Conservation (phyloP, 2,888 invertebrate species). For the Harpalus rubripes region DNA sequence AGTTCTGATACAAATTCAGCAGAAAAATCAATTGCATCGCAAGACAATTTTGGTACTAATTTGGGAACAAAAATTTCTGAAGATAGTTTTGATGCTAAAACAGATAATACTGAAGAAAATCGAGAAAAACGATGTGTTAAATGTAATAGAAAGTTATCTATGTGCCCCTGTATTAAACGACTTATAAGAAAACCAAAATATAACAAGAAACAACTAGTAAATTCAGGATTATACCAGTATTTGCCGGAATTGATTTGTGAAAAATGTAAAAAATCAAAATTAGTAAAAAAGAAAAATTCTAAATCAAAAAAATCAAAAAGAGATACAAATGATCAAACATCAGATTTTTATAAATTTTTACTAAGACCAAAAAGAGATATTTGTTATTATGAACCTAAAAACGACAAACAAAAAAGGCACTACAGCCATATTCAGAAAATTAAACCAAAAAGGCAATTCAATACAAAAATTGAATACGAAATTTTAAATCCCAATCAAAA, state of each 20-base stretch:
- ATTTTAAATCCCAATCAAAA: not conserved
- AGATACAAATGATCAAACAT: not conserved
- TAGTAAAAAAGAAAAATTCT: not conserved
- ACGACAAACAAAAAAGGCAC: not conserved
- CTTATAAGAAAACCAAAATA: constrained; percentile 61
- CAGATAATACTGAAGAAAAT: not conserved
- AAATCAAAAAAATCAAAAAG: not conserved
- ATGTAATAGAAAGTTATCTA: not conserved
- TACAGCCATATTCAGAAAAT: not conserved
- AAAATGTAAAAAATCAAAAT: not conserved
- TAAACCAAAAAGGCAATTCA: not conserved
- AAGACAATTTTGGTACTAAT: not conserved
- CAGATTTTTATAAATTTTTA: not conserved
- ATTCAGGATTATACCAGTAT: constrained; percentile 63
- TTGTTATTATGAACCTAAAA: not conserved
- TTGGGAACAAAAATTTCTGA: not conserved
- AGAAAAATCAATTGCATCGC: not conserved
- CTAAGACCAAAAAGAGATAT: not conserved
- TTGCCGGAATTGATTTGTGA: constrained; percentile 56
- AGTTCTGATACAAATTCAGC: not conserved
- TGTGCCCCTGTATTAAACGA: constrained; percentile 63
- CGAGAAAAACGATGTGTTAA: not conserved
- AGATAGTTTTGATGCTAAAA: not conserved
- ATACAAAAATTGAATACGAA: not conserved
- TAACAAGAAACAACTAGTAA: constrained; percentile 31